Percentiles rank a stretch among this genome's conserved stretches.
These are phyloP conservation scores for Nycteola revayana DNA, from an alignment of 2,888 invertebrate species.

Conservation along the genomic window DNA sequence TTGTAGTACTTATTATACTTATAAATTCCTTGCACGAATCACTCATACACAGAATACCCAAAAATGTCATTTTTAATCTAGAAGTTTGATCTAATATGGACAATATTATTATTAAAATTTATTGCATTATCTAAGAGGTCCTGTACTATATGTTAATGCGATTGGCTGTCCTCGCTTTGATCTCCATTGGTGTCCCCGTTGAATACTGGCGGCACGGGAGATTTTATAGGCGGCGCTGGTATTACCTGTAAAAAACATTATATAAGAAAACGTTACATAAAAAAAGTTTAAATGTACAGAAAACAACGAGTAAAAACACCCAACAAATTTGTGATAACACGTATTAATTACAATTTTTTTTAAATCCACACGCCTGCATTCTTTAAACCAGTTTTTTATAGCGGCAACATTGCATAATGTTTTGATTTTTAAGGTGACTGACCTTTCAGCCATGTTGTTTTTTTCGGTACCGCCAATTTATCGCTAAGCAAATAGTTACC, in stretches of 20 bases:
- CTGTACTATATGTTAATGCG: conserved; percentile 39
- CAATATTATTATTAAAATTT: conserved; percentile 23
- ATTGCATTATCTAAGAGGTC: conserved; percentile 19
- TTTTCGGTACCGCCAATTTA: too few relatives aligned
- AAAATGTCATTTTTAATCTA: conserved; percentile 37
- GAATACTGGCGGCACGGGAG: conserved; percentile 51
- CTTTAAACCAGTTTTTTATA: too few relatives aligned
- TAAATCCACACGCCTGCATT: too few relatives aligned
- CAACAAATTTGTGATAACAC: too few relatives aligned
- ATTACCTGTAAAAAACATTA: conserved; percentile 56
- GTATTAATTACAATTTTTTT: too few relatives aligned
- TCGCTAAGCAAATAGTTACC: too few relatives aligned
- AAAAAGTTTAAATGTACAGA: too few relatives aligned
- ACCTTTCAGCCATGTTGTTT: too few relatives aligned
- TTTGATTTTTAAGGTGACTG: too few relatives aligned
- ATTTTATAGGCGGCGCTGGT: conserved; percentile 71
- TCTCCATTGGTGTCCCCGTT: conserved; percentile 69
- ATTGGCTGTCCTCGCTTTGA: conserved; percentile 40
- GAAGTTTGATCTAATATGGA: conserved; percentile 31
- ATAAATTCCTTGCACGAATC: conserved; percentile 8
- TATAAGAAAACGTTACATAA: neutral
- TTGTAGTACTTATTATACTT: too few relatives aligned
- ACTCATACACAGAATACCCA: conserved; percentile 31
- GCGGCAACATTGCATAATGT: too few relatives aligned
- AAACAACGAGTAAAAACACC: too few relatives aligned